Percentiles rank a stretch among this genome's conserved stretches.
Conservation (phyloP, 2,888 invertebrate genomes). For the Ditula angustiorana region DNA sequence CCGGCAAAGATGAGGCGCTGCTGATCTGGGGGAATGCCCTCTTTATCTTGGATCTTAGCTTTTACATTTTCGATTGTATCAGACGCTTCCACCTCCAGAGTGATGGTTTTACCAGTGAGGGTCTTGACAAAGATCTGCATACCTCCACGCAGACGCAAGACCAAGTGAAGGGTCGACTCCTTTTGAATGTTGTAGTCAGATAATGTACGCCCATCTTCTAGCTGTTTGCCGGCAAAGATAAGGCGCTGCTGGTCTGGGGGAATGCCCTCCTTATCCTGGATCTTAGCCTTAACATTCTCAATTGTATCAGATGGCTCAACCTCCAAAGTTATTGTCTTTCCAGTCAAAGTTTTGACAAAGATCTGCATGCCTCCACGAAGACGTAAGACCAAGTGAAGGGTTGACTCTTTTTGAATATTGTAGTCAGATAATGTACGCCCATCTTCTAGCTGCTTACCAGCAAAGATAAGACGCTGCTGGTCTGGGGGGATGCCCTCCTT, state of each 20-base stretch:
- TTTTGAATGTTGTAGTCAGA: slow-evolving; percentile 43
- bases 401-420: slow-evolving; percentile 69
- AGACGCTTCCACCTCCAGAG: slow-evolving; percentile 57
- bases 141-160: slow-evolving; percentile 40
- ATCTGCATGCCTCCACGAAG: slow-evolving; percentile 60
- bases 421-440: slow-evolving; percentile 68
- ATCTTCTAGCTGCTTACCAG: slow-evolving; percentile 68
- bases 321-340: slow-evolving; percentile 42
- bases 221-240: slow-evolving; percentile 42
- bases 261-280: slow-evolving; percentile 42
- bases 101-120: slow-evolving; percentile 60
- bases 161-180: slow-evolving; percentile 40
- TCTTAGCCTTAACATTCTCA: slow-evolving; percentile 43
- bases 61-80: slow-evolving; percentile 65
- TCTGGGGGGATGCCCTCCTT: slow-evolving; percentile 71
- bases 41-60: slow-evolving; percentile 62
- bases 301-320: slow-evolving; percentile 42
- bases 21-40: slow-evolving; percentile 63
- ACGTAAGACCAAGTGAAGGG: slow-evolving; percentile 64
- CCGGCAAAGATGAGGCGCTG: slow-evolving; percentile 61
- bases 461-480: slow-evolving; percentile 67
- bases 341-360: slow-evolving; percentile 42
- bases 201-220: slow-evolving; percentile 41
- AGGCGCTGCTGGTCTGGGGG: slow-evolving; percentile 42
- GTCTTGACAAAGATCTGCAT: slow-evolving; percentile 66